Evolutionary conservation across 2,797 vertebrate genomes (phyloP).

Genomic region (Poeciliopsis paucimaculata): DNA sequence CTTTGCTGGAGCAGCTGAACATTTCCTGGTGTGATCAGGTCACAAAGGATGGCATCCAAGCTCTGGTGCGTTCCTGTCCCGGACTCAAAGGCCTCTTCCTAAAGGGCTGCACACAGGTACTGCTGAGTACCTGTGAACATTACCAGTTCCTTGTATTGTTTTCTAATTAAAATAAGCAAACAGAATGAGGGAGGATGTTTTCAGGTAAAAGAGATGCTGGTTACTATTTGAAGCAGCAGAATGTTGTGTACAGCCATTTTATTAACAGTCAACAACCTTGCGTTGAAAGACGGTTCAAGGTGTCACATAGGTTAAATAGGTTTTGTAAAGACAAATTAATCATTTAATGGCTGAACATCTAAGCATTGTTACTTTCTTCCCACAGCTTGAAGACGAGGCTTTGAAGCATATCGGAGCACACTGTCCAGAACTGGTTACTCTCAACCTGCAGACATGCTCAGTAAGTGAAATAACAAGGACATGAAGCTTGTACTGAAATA

Average conservation of each 20-base stretch:
- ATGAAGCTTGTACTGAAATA: background rate
- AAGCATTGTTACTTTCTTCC: slow-evolving; percentile 19
- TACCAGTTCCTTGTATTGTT: slow-evolving; percentile 4
- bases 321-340: background rate
- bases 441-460: slow-evolving; percentile 95
- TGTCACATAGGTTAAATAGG: background rate
- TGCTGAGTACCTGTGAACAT: no score
- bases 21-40: slow-evolving; percentile 99
- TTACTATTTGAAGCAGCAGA: slow-evolving; percentile 4
- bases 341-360: background rate
- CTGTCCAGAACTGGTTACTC: slow-evolving; percentile 94
- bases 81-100: slow-evolving; percentile 93
- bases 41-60: slow-evolving; percentile 96
- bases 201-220: slow-evolving; percentile 1
- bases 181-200: slow-evolving; percentile 6
- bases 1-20: slow-evolving; percentile 93
- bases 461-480: slow-evolving; percentile 79
- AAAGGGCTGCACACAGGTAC: slow-evolving; percentile 97
- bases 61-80: slow-evolving; percentile 91
- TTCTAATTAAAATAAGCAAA: background rate
- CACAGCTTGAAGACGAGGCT: slow-evolving; percentile 94
- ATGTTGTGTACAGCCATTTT: slow-evolving; percentile 9
- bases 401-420: slow-evolving; percentile 94
- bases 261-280: slow-evolving; percentile 9
- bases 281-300: slow-evolving; percentile 1